Conservation (phyloP, 2,888 invertebrate species). For the Coenonympha arcania region DNA sequence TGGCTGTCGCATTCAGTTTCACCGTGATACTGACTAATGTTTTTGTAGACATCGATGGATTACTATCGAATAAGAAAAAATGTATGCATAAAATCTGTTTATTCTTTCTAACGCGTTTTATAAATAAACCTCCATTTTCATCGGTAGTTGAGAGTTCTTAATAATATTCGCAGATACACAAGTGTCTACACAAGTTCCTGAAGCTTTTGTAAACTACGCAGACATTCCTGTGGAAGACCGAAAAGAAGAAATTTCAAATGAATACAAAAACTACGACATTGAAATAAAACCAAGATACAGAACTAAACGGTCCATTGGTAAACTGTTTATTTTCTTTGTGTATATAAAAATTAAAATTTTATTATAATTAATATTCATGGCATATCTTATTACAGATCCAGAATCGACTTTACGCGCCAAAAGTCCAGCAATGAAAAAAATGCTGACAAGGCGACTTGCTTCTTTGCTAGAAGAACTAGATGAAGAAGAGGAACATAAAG, state of each 20-base stretch:
- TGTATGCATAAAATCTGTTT: conserved; percentile 27
- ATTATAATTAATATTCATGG: neutral
- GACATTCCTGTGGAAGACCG: neutral
- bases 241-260: conserved; percentile 23
- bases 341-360: neutral
- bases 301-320: conserved; percentile 54
- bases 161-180: conserved; percentile 1
- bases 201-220: conserved; percentile 8
- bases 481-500: conserved; percentile 34
- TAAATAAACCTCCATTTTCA: neutral
- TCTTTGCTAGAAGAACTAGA: conserved; percentile 51
- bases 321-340: conserved; percentile 11
- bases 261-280: conserved; percentile 34
- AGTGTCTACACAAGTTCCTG: neutral
- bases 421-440: conserved; percentile 46
- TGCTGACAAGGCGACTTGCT: conserved; percentile 43
- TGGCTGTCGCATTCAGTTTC: conserved; percentile 50
- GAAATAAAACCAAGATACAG: conserved; percentile 38
- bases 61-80: conserved; percentile 41
- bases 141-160: no score
- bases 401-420: conserved; percentile 41
- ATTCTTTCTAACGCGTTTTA: no score
- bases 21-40: conserved; percentile 58
- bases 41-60: conserved; percentile 58
- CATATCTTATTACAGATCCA: conserved; percentile 37